These are phyloP conservation scores for Chitala chitala DNA, from an alignment of 2,113 vertebrate species.

Conservation along the genomic window DNA sequence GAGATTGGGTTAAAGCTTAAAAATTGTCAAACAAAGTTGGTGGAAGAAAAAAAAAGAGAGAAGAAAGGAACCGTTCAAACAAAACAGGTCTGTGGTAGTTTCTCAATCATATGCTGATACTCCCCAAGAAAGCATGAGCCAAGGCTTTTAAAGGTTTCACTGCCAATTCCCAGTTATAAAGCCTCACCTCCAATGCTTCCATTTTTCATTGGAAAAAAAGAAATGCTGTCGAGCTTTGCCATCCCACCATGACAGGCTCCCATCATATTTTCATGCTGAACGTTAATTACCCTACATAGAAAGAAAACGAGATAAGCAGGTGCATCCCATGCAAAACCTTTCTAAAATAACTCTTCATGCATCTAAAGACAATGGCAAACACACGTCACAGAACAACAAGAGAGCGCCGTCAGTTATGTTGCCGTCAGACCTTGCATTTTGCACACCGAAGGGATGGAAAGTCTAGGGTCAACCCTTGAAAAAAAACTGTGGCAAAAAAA, in stretches of 20 bases:
- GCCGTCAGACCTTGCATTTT: constrained; percentile 84
- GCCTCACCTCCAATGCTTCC: constrained; percentile 57
- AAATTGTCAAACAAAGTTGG: not conserved
- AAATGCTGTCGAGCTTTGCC: not conserved
- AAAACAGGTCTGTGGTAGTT: constrained; percentile 38
- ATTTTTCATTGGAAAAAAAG: constrained; percentile 46
- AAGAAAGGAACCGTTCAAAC: constrained; percentile 9
- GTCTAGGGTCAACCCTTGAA: constrained; percentile 87
- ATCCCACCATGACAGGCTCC: too few relatives aligned
- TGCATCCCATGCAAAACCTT: too few relatives aligned
- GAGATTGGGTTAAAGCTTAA: not conserved
- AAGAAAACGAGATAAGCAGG: not conserved
- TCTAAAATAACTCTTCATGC: too few relatives aligned
- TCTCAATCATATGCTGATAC: constrained; percentile 42
- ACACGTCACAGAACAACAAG: not conserved
- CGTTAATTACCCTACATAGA: not conserved
- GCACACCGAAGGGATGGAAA: constrained; percentile 89
- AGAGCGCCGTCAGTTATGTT: constrained; percentile 1
- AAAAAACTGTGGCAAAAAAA: constrained; percentile 42
- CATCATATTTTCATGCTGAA: not conserved
- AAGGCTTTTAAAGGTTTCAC: constrained; percentile 45
- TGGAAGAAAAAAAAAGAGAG: not conserved
- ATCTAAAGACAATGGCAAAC: too few relatives aligned
- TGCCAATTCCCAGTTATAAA: constrained; percentile 53
- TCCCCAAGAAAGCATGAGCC: constrained; percentile 43